These are phyloP conservation scores for Lates calcarifer DNA, from an alignment of 2,113 vertebrate genomes.

Conservation along the genomic window DNA sequence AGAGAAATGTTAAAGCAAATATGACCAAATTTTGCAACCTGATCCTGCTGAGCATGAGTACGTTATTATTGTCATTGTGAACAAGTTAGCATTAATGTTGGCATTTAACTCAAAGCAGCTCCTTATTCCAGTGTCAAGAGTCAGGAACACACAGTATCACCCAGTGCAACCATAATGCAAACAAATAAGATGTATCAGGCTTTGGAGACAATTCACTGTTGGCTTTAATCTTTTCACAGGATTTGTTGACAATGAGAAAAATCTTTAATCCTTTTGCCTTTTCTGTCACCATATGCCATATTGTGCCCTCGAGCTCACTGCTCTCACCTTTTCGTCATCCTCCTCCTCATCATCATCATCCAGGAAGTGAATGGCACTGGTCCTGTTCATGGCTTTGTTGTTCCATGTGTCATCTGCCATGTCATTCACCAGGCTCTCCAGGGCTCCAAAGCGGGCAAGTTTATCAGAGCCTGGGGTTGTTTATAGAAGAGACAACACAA, in stretches of 20 bases:
- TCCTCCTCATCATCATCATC: conserved; percentile 95
- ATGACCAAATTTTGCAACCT: neutral
- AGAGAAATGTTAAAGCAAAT: neutral
- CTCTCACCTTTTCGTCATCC: conserved; percentile 90
- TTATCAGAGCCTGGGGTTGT: conserved; percentile 85
- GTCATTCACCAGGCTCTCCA: conserved; percentile 93
- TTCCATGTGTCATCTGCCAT: conserved; percentile 94
- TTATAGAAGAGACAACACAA: conserved; percentile 14
- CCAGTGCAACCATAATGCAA: neutral
- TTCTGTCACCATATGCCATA: neutral
- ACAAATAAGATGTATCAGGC: neutral
- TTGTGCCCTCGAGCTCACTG: neutral
- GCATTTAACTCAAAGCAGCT: neutral
- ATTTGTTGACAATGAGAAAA: neutral
- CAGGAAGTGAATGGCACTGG: conserved; percentile 95
- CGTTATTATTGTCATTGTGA: neutral
- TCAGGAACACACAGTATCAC: too few relatives aligned
- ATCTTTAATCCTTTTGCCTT: neutral
- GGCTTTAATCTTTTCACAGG: neutral
- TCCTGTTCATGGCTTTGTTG: conserved; percentile 88
- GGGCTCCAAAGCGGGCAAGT: conserved; percentile 91
- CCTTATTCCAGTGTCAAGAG: neutral
- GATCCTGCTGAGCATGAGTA: neutral
- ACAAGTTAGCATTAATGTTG: neutral
- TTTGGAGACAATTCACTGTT: neutral